Base-by-base conservation (phyloP, 2,113 vertebrate species). In the Larimichthys crocea region DNA sequence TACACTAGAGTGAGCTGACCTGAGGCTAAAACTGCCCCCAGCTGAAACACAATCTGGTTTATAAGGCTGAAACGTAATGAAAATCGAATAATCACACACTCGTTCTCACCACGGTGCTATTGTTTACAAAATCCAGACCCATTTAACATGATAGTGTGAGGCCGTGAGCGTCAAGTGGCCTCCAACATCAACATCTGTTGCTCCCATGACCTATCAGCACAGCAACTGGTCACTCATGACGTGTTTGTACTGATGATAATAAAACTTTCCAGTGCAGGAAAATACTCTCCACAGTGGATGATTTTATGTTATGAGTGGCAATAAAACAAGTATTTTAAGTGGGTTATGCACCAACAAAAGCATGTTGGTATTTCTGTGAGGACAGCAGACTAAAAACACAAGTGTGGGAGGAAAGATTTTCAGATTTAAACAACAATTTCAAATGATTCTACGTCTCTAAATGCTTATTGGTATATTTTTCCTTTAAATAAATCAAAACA, bases 21-120 rank as follows among this genome's bases (percentile, higher is more conserved):
- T 26, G 48, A 70, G 44, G 82, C 65, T 26, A 60, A 55, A 75
- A 24, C 7, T 6, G 57, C 64, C 56, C 40, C 10, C 0, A 15
- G 31, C 61, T 80, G 80, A 85, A 93, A 90, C 80, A 55, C 53
- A 70, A 93, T 84, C 74, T 20, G 5, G 59, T 76, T 83, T 79
- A 68, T 56, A 59, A 78, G 26, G 48, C 42, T 3, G 19, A 81
- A 56, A 83, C 75, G 20, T 80, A 74, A 86, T 24, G 56, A 74
- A 49, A 81, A 82, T 86, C 42, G 62, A 80, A 42, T 56, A 78
- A 80, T 11, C 10, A 81, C 12, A 26, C 44, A 24, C 74, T 82
- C 73, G 44, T 87, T 90, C 81, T 83, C 85, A 76, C 72, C 20
- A 3, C 10, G 4, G 69, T 35, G 76, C 42, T 71, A 76, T 78